A percentile compares a stretch with the other conserved stretches of the same genome.
Evolutionary conservation across 2,113 vertebrate genomes (phyloP).

Genomic region (Heterochromis multidens): DNA sequence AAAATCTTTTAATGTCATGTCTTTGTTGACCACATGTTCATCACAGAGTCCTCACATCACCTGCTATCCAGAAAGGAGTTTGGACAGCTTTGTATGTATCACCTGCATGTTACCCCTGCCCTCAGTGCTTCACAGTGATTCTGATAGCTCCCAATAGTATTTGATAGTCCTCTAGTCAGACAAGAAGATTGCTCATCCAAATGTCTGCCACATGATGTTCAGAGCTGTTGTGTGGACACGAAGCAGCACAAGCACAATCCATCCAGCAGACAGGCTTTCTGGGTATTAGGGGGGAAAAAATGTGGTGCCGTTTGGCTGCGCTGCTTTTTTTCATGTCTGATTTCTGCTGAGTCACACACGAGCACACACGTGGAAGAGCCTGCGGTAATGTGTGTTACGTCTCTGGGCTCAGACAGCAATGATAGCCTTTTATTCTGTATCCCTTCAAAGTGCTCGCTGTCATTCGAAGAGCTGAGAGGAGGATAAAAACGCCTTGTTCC

Average conservation of each 20-base stretch:
- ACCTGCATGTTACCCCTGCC: conserved; percentile 33
- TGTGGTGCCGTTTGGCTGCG: conserved; percentile 11
- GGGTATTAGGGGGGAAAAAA: conserved; percentile 30
- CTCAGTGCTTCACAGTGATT: conserved; percentile 44
- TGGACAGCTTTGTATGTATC: conserved; percentile 75
- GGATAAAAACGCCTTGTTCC: neutral
- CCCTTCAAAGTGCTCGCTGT: neutral
- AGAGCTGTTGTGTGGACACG: conserved; percentile 38
- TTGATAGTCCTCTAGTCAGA: neutral
- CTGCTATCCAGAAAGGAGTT: conserved; percentile 67
- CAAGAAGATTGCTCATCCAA: neutral
- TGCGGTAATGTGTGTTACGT: neutral
- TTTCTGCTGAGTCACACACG: conserved; percentile 53
- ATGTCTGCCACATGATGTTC: conserved; percentile 13
- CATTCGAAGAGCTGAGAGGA: neutral
- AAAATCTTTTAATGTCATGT: conserved; percentile 6
- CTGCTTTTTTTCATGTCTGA: conserved; percentile 15
- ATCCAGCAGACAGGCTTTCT: conserved; percentile 53
- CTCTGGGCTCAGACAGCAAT: neutral
- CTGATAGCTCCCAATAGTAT: conserved; percentile 29
- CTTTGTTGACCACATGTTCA: conserved; percentile 62
- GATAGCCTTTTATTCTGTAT: neutral
- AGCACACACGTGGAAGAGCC: conserved; percentile 8
- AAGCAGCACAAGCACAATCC: conserved; percentile 33
- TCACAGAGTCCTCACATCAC: conserved; percentile 81